These are phyloP conservation scores for Macrobrachium rosenbergii DNA, from an alignment of 1,140 invertebrate species.

Conservation along the genomic window DNA sequence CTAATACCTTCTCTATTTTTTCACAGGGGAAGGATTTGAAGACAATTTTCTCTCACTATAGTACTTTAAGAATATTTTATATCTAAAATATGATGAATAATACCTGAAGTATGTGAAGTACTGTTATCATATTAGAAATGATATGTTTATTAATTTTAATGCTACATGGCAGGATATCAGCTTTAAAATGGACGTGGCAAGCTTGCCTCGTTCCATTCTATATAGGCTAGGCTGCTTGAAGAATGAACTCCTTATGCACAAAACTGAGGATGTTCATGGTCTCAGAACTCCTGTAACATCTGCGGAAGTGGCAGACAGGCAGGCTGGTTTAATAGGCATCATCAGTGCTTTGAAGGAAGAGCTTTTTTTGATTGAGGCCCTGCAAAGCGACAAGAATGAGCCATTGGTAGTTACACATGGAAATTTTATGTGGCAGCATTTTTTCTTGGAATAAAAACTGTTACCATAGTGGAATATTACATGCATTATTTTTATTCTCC, in stretches of 20 bases:
- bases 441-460: neutral
- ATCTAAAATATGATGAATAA: too few species aligned
- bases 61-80: too few species aligned
- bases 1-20: too few species aligned
- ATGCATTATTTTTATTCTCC: neutral
- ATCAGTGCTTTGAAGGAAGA: constrained; percentile 38
- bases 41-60: too few species aligned
- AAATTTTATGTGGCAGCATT: neutral
- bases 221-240: constrained; percentile 19
- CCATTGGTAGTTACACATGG: neutral
- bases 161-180: too few species aligned
- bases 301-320: neutral
- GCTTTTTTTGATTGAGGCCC: constrained; percentile 1
- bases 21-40: too few species aligned
- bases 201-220: constrained; percentile 28
- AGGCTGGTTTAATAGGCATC: constrained; percentile 3
- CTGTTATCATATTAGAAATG: too few species aligned
- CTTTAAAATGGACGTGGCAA: neutral
- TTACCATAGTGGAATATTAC: neutral
- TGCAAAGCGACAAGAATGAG: neutral
- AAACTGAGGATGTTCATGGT: neutral
- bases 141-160: too few species aligned
- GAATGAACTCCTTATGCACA: neutral
- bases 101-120: too few species aligned
- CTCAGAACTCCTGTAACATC: neutral